phyloP scores from a whole-genome alignment of 2,888 invertebrate genomes.

The Eustalomyia histrio region DNA sequence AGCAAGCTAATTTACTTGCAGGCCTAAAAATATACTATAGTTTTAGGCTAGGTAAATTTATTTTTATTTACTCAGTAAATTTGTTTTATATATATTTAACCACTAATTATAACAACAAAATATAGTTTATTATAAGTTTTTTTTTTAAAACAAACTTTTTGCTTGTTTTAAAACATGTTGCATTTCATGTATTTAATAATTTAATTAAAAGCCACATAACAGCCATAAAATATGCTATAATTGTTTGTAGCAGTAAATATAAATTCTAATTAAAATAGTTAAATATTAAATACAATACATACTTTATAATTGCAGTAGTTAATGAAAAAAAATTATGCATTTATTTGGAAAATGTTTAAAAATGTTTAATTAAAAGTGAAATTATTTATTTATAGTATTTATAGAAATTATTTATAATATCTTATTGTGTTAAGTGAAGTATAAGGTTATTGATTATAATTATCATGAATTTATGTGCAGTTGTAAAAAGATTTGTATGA shows the following conservation, averaged over 20 bases:
- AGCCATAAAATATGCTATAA: slow-evolving; percentile 37
- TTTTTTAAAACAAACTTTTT: too few species aligned
- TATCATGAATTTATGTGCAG: too few species aligned
- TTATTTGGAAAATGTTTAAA: neutral
- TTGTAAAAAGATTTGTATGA: too few species aligned
- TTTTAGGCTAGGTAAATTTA: too few species aligned
- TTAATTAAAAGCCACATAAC: neutral
- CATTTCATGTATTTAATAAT: slow-evolving; percentile 4
- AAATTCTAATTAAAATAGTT: neutral
- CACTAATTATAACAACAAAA: too few species aligned
- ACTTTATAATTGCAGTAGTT: neutral
- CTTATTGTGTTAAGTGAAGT: too few species aligned
- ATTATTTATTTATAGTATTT: neutral
- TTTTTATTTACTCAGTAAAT: too few species aligned
- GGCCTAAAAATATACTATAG: slow-evolving; percentile 53
- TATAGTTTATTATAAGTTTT: too few species aligned
- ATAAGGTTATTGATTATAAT: too few species aligned
- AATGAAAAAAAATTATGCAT: neutral
- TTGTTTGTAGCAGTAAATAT: neutral
- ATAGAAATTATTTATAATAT: too few species aligned
- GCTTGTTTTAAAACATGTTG: neutral
- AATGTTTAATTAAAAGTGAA: too few species aligned
- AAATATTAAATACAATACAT: neutral
- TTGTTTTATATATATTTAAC: too few species aligned
- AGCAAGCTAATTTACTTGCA: slow-evolving; percentile 47